Conservation (phyloP, 2,888 invertebrate genomes). For the Drosophila parthenogenetica region DNA sequence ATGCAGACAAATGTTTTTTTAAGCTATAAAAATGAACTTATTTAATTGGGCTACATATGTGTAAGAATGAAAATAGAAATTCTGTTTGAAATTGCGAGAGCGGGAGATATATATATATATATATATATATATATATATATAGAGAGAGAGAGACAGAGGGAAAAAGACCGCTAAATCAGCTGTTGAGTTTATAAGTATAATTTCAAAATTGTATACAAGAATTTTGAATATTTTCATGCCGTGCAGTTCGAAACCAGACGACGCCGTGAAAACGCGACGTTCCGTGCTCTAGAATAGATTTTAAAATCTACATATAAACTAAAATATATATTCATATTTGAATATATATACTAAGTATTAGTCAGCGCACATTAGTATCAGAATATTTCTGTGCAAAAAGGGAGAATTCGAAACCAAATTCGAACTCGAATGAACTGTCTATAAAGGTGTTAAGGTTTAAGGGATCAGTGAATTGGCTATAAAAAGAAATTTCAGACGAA, state of each 20-base stretch:
- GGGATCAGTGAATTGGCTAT: slow-evolving; percentile 12
- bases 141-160: slow-evolving; percentile 11
- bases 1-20: not conserved
- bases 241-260: slow-evolving; percentile 62
- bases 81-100: not conserved
- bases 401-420: not conserved
- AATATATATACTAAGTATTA: slow-evolving; percentile 15
- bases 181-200: slow-evolving; percentile 8
- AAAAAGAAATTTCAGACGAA: slow-evolving; percentile 49
- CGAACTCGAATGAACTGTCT: slow-evolving; percentile 2
- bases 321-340: slow-evolving; percentile 16
- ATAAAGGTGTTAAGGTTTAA: not conserved
- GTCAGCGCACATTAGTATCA: slow-evolving; percentile 7
- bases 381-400: slow-evolving; percentile 6
- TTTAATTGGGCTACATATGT: not conserved
- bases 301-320: slow-evolving; percentile 23
- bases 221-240: slow-evolving; percentile 48
- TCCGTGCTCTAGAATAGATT: slow-evolving; percentile 37
- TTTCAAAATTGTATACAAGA: slow-evolving; percentile 55
- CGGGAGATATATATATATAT: too few species aligned
- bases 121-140: too few species aligned
- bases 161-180: slow-evolving; percentile 7
- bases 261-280: slow-evolving; percentile 50
- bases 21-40: slow-evolving; percentile 7
- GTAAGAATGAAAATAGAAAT: not conserved